phyloP scores from a whole-genome alignment of 2,888 invertebrate species.

The Thecocarcelia acutangulata region DNA sequence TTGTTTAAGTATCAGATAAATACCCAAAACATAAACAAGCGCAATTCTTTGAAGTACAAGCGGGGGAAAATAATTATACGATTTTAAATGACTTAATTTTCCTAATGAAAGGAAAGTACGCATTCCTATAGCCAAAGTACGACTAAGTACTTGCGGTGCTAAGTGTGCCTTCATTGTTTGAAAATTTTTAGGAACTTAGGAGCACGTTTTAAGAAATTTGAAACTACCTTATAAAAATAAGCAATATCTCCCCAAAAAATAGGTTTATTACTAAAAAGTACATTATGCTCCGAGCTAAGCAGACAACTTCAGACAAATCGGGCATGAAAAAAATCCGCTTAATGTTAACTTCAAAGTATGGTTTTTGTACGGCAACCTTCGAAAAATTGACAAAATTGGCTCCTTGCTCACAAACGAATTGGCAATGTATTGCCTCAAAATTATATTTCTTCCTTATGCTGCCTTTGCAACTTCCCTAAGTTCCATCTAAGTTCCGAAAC shows the following conservation, averaged over 20 bases:
- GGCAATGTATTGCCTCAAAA: neutral
- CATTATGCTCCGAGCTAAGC: too few relatives aligned
- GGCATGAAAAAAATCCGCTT: too few relatives aligned
- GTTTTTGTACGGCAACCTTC: too few relatives aligned
- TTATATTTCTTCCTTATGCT: neutral
- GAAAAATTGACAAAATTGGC: too few relatives aligned
- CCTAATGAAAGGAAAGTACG: neutral
- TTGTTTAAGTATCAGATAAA: too few relatives aligned
- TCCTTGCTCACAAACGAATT: too few relatives aligned
- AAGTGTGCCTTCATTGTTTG: neutral
- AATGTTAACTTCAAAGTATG: too few relatives aligned
- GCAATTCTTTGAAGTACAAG: too few relatives aligned
- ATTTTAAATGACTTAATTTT: neutral
- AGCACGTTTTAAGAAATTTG: neutral
- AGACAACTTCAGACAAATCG: too few relatives aligned
- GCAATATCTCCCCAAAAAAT: neutral
- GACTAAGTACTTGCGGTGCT: slow-evolving; percentile 5
- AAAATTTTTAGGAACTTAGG: slow-evolving; percentile 13
- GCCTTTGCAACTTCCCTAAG: neutral
- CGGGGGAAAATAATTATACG: too few relatives aligned
- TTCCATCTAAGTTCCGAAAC: slow-evolving; percentile 16
- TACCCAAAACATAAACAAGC: too few relatives aligned
- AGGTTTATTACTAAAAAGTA: neutral
- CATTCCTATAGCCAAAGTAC: neutral
- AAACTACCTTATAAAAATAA: neutral